A percentile compares a stretch with the other conserved stretches of the same genome.
These are phyloP conservation scores for Drosophila fungiperda DNA, from an alignment of 2,888 invertebrate species.

Conservation along the genomic window DNA sequence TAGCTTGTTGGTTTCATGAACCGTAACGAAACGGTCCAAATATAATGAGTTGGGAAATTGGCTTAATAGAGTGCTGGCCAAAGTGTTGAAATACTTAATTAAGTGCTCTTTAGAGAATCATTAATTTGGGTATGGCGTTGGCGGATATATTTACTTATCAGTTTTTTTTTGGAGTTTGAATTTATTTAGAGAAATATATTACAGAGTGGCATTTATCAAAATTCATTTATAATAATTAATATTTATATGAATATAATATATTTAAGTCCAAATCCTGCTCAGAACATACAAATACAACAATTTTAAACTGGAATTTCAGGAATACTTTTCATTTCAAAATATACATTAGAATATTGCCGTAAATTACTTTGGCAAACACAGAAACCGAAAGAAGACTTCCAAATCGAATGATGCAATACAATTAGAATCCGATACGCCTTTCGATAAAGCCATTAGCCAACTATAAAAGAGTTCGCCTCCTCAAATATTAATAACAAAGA, in stretches of 20 bases:
- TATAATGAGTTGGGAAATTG: conserved; percentile 13
- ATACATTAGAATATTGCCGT: neutral
- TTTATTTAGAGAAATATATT: neutral
- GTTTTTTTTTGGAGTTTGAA: neutral
- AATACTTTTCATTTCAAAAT: neutral
- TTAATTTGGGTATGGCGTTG: neutral
- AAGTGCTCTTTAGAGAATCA: neutral
- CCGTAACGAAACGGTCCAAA: conserved; percentile 27
- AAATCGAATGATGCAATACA: conserved; percentile 27
- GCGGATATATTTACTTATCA: neutral
- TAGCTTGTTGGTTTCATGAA: conserved; percentile 15
- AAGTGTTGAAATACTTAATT: conserved; percentile 25
- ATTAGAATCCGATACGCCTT: neutral
- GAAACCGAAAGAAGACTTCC: neutral
- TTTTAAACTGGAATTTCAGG: neutral
- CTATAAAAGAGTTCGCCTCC: conserved; percentile 6
- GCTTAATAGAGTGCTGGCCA: conserved; percentile 10
- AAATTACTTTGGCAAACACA: neutral
- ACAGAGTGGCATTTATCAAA: neutral
- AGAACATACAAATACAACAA: neutral
- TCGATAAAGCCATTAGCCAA: neutral
- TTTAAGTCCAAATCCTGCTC: neutral
- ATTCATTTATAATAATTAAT: neutral
- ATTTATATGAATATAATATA: neutral
- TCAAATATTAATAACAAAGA: conserved; percentile 12